Conservation (phyloP, 2,888 invertebrate genomes). For the Xiphydria camelus region DNA sequence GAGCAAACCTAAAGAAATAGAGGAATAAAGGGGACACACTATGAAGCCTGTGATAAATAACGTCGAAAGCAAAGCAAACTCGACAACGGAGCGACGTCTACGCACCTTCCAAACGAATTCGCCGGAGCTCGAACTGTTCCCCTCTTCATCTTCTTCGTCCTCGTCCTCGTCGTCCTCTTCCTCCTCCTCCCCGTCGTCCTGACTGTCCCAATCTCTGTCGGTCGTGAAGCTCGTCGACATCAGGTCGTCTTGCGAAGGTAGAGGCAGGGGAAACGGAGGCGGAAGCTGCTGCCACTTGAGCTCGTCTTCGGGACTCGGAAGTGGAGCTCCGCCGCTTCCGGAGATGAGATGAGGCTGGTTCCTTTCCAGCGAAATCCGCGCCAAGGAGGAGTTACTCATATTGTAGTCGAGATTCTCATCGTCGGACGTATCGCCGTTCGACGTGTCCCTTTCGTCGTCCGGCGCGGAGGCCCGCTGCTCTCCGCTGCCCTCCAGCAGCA, state of each 20-base stretch:
- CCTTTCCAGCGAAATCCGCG: slow-evolving; percentile 17
- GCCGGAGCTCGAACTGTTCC: slow-evolving; percentile 73
- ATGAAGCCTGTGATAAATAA: too few species aligned
- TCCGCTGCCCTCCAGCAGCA: slow-evolving; percentile 49
- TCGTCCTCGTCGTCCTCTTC: slow-evolving; percentile 53
- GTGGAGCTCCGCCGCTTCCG: slow-evolving; percentile 41
- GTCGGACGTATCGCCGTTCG: slow-evolving; percentile 27
- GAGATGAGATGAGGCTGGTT: slow-evolving; percentile 26
- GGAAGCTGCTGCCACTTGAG: slow-evolving; percentile 48
- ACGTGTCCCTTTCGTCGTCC: slow-evolving; percentile 17
- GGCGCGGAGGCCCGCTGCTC: slow-evolving; percentile 8
- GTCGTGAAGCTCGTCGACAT: slow-evolving; percentile 60
- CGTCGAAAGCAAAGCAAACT: too few species aligned
- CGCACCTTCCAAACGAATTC: slow-evolving; percentile 80
- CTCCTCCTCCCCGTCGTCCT: slow-evolving; percentile 60
- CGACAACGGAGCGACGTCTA: too few species aligned
- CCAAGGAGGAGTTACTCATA: slow-evolving; percentile 21
- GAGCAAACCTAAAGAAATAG: too few species aligned
- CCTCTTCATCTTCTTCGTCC: slow-evolving; percentile 60
- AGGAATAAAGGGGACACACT: too few species aligned
- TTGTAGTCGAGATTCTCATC: slow-evolving; percentile 39
- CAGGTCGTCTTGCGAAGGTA: slow-evolving; percentile 49
- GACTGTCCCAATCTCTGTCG: slow-evolving; percentile 72
- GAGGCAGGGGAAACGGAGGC: slow-evolving; percentile 39
- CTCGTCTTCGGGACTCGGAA: slow-evolving; percentile 55